A percentile compares a stretch with the other conserved stretches of the same genome.
Conservation (phyloP, 64 coral and sea anemone genomes). For the Montipora efflorescens region DNA sequence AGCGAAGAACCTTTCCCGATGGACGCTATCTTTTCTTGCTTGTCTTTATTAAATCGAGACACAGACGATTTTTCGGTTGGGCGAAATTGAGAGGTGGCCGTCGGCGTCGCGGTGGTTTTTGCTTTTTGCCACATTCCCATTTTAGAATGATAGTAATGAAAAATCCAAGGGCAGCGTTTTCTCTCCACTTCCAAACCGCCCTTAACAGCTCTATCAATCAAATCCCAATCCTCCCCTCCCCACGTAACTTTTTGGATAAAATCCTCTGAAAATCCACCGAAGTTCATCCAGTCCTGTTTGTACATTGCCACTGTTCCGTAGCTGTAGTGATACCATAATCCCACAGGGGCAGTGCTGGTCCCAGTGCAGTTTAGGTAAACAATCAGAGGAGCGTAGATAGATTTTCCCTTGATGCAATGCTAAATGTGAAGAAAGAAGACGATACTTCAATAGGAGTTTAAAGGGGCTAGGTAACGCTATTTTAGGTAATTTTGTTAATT, state of each 20-base stretch:
- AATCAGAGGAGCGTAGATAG: constrained; percentile 58
- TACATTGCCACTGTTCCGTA: constrained; percentile 60
- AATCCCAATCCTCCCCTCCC: constrained; percentile 76
- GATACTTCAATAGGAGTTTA: background rate
- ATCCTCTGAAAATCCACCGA: constrained; percentile 47
- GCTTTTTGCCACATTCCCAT: constrained; percentile 62
- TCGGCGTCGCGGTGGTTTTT: background rate
- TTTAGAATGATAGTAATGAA: constrained; percentile 65
- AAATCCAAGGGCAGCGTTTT: constrained; percentile 19
- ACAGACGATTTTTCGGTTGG: background rate
- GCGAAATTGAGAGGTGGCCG: background rate
- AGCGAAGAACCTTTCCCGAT: background rate
- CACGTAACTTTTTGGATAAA: constrained; percentile 9
- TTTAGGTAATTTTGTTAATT: too few relatives aligned
- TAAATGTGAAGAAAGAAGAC: background rate
- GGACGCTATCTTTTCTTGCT: background rate
- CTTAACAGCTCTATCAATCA: constrained; percentile 58
- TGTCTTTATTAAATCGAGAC: background rate
- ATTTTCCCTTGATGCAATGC: constrained; percentile 75
- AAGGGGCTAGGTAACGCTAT: too few relatives aligned
- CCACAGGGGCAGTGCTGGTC: background rate
- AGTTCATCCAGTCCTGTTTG: constrained; percentile 71
- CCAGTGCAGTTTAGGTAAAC: constrained; percentile 48
- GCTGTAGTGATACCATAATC: constrained; percentile 64
- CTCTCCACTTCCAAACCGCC: constrained; percentile 57